A percentile compares a stretch with the other conserved stretches of the same genome.
Conservation (phyloP, 2,113 vertebrate genomes). For the Pionites leucogaster region DNA sequence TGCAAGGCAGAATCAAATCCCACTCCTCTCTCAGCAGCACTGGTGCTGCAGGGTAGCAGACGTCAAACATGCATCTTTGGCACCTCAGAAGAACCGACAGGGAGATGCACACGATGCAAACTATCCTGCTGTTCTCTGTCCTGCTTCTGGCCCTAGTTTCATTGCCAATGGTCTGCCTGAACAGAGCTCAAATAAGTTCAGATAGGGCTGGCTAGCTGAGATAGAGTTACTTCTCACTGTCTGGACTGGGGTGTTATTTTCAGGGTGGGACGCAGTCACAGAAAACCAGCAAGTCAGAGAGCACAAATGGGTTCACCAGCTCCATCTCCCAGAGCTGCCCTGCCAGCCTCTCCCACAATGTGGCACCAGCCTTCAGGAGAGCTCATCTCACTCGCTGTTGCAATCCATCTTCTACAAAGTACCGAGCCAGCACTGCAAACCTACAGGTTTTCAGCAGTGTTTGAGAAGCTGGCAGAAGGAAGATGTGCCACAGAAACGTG, state of each 20-base stretch:
- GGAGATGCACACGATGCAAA: accelerated
- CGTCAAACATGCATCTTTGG: background rate
- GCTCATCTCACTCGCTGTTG: background rate
- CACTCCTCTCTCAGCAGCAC: background rate
- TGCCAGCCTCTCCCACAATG: background rate
- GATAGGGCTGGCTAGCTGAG: background rate
- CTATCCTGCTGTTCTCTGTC: accelerated
- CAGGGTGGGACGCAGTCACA: background rate
- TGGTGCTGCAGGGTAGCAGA: background rate
- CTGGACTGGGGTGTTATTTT: conserved; percentile 3
- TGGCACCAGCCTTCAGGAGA: background rate
- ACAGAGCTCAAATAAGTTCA: background rate
- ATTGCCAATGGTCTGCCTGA: background rate
- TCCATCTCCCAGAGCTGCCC: background rate
- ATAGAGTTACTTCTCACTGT: background rate
- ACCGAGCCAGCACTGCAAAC: background rate
- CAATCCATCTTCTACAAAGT: background rate
- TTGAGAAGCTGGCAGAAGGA: conserved; percentile 20
- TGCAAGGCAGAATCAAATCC: accelerated
- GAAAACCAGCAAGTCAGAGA: background rate
- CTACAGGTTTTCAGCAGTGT: background rate
- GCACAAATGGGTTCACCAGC: background rate
- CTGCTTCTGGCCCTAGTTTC: accelerated
- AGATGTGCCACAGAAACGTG: background rate
- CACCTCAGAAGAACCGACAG: background rate